phyloP scores from a whole-genome alignment of 2,888 invertebrate species.

The Tenthredo scrophulariae region DNA sequence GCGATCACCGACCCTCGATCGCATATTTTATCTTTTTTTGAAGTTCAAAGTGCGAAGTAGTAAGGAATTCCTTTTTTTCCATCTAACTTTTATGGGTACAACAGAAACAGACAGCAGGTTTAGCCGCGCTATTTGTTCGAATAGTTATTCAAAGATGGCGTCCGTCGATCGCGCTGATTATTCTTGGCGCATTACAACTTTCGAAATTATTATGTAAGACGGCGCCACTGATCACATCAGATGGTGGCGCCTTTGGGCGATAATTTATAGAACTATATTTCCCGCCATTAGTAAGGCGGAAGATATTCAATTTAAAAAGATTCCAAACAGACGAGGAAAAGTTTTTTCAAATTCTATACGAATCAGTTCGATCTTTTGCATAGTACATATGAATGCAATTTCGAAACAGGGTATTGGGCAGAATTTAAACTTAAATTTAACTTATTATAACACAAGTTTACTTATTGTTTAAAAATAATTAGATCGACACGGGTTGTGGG shows the following conservation, averaged over 20 bases:
- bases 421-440: no score
- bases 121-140: neutral
- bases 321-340: neutral
- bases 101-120: neutral
- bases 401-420: no score
- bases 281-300: neutral
- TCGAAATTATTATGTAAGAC: neutral
- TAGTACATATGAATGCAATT: no score
- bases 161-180: neutral
- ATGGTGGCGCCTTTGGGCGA: neutral
- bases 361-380: neutral
- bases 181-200: neutral
- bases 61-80: neutral
- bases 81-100: neutral
- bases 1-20: conserved; percentile 4
- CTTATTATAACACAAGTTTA: neutral
- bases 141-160: conserved; percentile 5
- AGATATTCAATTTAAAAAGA: neutral
- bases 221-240: neutral
- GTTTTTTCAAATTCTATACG: neutral
- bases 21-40: neutral
- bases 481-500: neutral
- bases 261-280: neutral
- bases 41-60: neutral
- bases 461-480: neutral